A percentile compares a stretch with the other conserved stretches of the same genome.
Evolutionary conservation across 2,113 vertebrate species (phyloP).

Genomic region (Perca schrenkii): DNA sequence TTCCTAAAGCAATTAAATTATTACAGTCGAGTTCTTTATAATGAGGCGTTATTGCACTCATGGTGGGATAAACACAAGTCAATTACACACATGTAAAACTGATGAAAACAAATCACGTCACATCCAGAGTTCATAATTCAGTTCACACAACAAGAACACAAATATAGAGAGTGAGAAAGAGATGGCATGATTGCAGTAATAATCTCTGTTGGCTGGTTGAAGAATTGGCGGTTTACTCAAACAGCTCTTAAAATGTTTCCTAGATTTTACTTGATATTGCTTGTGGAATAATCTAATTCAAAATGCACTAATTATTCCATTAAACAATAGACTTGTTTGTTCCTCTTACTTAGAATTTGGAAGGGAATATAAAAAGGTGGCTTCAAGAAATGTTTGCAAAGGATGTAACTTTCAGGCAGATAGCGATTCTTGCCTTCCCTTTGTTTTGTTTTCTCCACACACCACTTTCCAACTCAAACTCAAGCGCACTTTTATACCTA

Average conservation of each 20-base stretch:
- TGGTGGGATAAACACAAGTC: conserved; percentile 36
- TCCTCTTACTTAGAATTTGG: neutral
- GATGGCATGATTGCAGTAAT: conserved; percentile 13
- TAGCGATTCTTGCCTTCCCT: neutral
- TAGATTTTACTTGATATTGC: conserved; percentile 42
- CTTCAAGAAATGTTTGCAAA: conserved; percentile 13
- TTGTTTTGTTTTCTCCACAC: neutral
- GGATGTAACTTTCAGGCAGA: neutral
- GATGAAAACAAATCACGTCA: conserved; percentile 34
- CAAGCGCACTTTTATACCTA: too few relatives aligned
- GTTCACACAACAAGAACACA: conserved; percentile 14
- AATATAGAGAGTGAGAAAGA: neutral
- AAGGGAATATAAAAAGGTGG: conserved; percentile 7
- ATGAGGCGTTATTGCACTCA: conserved; percentile 37
- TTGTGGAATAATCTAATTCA: conserved; percentile 37
- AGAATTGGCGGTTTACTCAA: neutral
- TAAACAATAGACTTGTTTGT: conserved; percentile 48
- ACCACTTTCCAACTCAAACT: too few relatives aligned
- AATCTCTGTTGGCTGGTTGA: conserved; percentile 3
- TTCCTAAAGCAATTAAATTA: conserved; percentile 56
- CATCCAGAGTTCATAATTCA: neutral
- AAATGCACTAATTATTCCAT: conserved; percentile 28
- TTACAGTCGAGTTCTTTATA: conserved; percentile 58
- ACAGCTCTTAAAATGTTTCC: conserved; percentile 31
- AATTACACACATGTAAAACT: conserved; percentile 53